Base-by-base conservation (phyloP, 2,888 invertebrate genomes). In the Noctua fimbriata region DNA sequence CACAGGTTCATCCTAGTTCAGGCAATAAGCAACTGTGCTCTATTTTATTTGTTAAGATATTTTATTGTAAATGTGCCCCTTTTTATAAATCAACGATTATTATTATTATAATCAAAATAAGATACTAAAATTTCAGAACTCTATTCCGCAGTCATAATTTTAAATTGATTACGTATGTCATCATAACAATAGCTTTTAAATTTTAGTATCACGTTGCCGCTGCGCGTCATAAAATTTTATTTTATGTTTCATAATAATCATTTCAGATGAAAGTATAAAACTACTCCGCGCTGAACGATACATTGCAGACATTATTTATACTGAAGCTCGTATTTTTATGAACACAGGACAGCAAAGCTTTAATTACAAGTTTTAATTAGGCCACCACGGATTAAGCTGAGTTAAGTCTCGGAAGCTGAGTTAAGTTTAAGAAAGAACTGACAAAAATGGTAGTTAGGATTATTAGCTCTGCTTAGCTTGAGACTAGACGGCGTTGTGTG, bases 241-340 rank as follows among this genome's bases (percentile, higher is more conserved):
- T 89, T 81, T 82, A 89, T 83, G 72, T 73, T 70, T 73, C 78
- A 81, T 77, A 75, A 79, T 76, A 75, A 89, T 83, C 81, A 89
- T 81, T 55, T 77, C 67, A 71, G 81, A 86, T 82, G 79, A 83
- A 84, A 87, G 75, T 88, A 76, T 83, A 79, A 82, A 86, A 88
- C 77, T 88, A 78, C 79, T 69, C 70, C 66, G 60, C 52, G 72
- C 55, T 24, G 65, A 52, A 69, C 67, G 74, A 66, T 78, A 78
- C 69, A 79, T 60, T 81, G 65, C 66, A 36, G 55, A 69, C 41
- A 60, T 74, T 66, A 87, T 66, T 70, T 72, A 76, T 52, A 24
- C n/a, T 28, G n/a, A 67, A 60, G 24, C 18, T 47, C 52, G 47
- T 24, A 66, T 63, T 80, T 84, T 78, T 58, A 84, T 7, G 52